Percentiles rank a stretch among this genome's conserved stretches.
Evolutionary conservation across 2,113 vertebrate species (phyloP).

Genomic region (Verasper variegatus): DNA sequence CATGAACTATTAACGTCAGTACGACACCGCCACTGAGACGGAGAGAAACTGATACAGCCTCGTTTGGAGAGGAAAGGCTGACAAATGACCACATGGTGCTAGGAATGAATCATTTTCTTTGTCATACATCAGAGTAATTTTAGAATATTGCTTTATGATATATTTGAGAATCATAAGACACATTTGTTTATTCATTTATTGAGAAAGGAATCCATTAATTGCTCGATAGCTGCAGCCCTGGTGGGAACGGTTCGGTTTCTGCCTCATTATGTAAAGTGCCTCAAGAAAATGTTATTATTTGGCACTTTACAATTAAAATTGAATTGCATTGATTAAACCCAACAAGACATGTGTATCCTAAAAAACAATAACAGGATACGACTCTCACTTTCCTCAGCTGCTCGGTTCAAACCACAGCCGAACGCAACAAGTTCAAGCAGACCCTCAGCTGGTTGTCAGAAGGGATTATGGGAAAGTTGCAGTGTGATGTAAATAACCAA

Average conservation of each 20-base stretch:
- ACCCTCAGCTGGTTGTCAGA: background rate
- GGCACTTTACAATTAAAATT: too few species aligned
- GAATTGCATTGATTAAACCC: background rate
- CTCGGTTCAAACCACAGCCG: background rate
- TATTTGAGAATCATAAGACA: too few species aligned
- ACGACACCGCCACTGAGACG: background rate
- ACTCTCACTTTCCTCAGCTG: background rate
- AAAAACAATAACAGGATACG: background rate
- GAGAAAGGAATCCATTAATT: background rate
- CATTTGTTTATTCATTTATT: too few species aligned
- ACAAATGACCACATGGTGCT: background rate
- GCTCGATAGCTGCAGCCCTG: background rate
- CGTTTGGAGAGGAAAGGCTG: background rate
- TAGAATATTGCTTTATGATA: too few species aligned
- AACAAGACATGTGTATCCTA: background rate
- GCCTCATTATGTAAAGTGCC: too few species aligned
- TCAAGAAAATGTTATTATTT: too few species aligned
- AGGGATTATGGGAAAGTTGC: background rate
- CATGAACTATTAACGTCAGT: constrained; percentile 29
- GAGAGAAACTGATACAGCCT: background rate
- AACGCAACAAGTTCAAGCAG: background rate
- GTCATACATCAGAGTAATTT: too few species aligned
- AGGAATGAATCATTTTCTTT: background rate
- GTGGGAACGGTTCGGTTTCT: too few species aligned
- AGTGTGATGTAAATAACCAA: background rate